Evolutionary conservation across 1,140 invertebrate species (phyloP), one percentile per base, ranked within the genome.

Genomic region (Cotesia chilonis): DNA sequence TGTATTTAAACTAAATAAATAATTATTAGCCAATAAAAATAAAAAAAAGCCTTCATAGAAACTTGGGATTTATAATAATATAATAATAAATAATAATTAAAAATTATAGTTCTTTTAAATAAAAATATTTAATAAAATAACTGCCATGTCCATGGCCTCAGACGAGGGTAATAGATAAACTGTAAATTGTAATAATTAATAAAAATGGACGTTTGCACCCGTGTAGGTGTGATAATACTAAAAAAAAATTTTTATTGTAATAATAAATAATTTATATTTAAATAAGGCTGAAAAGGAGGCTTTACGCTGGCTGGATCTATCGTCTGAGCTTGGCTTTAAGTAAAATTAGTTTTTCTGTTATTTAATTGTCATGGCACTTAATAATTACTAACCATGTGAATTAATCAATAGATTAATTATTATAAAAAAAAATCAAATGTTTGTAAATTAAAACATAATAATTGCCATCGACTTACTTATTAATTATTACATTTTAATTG

Each of bases 111-210:
- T 28, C 9, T 38, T 9, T 57, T n/a, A 57, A 68, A 51, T 54
- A 55, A 17, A 17, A 68, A 59, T 47, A 65, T 54, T 79, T 73
- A 69, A 76, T 78, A 69, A 71, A 79, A 69, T 77, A 76, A 80
- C 78, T 80, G 78, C 78, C 78, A 76, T 79, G 72, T 79, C 55
- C 66, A 76, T 76, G 73, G 75, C 67, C 70, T 77, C 37, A 66
- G 52, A 68, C 64, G 71, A 73, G 64, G 60, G 69, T 68, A 60
- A 57, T 73, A 72, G 70, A 74, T 67, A 47, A 60, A 63, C 66
- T 59, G 28, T 60, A 72, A 60, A n/a, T 76, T 70, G 74, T 41
- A 63, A 59, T 72, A 52, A 68, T 67, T 76, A 52, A 35, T 35
- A 73, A 28, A 28, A 28, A 28, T 28, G 28, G 28, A 28, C 1